Conservation (phyloP, 2,113 vertebrate genomes). For the Anthoscopus minutus region DNA sequence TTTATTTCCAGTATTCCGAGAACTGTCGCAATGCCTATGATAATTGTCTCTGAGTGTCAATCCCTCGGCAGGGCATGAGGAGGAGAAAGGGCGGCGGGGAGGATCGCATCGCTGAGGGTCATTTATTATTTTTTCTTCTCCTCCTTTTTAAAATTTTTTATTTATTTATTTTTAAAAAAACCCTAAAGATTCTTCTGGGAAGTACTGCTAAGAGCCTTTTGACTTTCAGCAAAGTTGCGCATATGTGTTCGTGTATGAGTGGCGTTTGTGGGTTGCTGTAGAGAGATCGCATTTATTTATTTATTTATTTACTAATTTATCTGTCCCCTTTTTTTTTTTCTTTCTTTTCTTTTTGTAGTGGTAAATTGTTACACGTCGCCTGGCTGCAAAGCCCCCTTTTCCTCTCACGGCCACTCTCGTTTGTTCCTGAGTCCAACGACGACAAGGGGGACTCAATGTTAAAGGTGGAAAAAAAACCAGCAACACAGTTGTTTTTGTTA, state of each 20-base stretch:
- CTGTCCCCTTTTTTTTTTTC: neutral
- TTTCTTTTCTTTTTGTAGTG: neutral
- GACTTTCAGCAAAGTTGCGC: constrained; percentile 1
- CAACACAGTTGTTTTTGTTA: constrained; percentile 64
- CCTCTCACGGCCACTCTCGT: neutral
- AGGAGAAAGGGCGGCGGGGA: neutral
- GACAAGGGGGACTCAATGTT: constrained; percentile 51
- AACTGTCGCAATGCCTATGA: neutral
- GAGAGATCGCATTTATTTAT: neutral
- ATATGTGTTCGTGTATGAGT: neutral
- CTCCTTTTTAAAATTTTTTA: neutral
- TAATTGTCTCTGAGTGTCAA: neutral
- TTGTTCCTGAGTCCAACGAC: neutral
- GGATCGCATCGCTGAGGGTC: neutral
- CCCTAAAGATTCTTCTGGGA: neutral
- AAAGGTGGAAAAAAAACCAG: neutral
- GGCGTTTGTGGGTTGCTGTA: neutral
- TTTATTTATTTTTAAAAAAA: too few species aligned
- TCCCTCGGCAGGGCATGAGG: neutral
- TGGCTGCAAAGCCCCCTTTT: neutral
- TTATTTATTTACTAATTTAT: neutral
- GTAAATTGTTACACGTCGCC: neutral
- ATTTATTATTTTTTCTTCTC: neutral
- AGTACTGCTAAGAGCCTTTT: neutral
- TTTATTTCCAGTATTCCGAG: neutral